A percentile compares a stretch with the other conserved stretches of the same genome.
Evolutionary conservation across 2,113 vertebrate genomes (phyloP).

Genomic region (Hydropotes inermis): DNA sequence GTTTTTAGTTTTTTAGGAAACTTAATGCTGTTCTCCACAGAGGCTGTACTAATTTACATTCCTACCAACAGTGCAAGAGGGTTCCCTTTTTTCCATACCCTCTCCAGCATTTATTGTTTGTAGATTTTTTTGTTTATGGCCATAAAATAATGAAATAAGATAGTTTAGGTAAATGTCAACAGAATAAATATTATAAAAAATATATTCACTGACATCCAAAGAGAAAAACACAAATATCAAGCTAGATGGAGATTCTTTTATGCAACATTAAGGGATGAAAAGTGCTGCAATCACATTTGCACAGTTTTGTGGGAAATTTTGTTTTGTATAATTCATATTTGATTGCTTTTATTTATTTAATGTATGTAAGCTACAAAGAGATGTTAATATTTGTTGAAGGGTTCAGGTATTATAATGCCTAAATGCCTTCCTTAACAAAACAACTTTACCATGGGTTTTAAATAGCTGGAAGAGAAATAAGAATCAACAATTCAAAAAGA

Average conservation of each 20-base stretch:
- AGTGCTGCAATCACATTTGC: not conserved
- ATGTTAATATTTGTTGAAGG: not conserved
- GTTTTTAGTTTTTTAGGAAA: not conserved
- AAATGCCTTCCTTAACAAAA: not conserved
- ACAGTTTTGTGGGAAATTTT: not conserved
- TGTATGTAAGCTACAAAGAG: not conserved
- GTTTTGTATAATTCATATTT: not conserved
- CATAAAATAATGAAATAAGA: not conserved
- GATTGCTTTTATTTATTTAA: not conserved
- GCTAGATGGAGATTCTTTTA: not conserved
- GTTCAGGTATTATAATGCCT: not conserved
- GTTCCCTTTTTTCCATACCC: not conserved
- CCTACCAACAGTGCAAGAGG: not conserved
- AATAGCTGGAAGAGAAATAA: not conserved
- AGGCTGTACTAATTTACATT: not conserved
- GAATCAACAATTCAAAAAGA: not conserved
- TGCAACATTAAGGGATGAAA: not conserved
- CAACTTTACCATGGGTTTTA: not conserved
- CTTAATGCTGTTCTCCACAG: not conserved
- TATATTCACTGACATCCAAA: not conserved
- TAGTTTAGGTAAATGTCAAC: not conserved
- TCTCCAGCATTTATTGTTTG: not conserved
- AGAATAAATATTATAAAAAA: not conserved
- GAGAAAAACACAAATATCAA: not conserved
- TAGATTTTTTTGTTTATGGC: not conserved